These are phyloP conservation scores for Squalus acanthias DNA, from an alignment of 2,797 vertebrate genomes.

Conservation along the genomic window DNA sequence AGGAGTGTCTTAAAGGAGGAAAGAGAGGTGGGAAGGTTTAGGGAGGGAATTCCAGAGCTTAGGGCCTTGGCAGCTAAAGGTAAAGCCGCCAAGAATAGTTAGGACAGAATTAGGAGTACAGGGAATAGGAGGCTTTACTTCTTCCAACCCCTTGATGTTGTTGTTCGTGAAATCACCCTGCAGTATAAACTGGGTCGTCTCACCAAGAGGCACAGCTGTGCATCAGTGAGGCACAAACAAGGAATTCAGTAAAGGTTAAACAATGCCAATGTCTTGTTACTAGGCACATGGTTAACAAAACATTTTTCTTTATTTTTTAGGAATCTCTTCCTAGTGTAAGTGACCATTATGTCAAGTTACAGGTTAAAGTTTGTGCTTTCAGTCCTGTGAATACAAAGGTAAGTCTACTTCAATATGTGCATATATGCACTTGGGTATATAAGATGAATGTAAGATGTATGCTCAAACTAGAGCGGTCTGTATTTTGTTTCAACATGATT, in stretches of 20 bases:
- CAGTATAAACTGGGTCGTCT: background rate
- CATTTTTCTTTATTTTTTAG: conserved; percentile 56
- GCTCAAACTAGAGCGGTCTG: background rate
- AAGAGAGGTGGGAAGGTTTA: background rate
- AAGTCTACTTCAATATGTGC: conserved; percentile 38
- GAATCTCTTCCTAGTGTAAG: conserved; percentile 56
- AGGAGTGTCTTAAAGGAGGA: background rate
- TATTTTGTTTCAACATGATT: background rate
- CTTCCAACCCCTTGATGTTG: background rate
- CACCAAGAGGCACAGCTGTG: background rate
- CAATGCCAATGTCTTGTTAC: background rate
- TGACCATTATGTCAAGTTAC: conserved; percentile 75
- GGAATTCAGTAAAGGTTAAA: background rate
- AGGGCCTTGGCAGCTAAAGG: background rate
- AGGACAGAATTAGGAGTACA: background rate
- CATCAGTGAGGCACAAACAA: background rate
- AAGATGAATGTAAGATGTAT: background rate
- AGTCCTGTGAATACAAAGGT: conserved; percentile 80
- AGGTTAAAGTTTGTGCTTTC: conserved; percentile 87
- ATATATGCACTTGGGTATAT: background rate
- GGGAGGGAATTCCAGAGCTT: background rate
- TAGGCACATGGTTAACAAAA: background rate
- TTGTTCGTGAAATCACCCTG: conserved; percentile 4
- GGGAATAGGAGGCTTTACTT: background rate
- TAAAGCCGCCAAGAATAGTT: background rate